These are phyloP conservation scores for Mormyrops boulengeri DNA, from an alignment of 2,797 vertebrate species.

Conservation along the genomic window DNA sequence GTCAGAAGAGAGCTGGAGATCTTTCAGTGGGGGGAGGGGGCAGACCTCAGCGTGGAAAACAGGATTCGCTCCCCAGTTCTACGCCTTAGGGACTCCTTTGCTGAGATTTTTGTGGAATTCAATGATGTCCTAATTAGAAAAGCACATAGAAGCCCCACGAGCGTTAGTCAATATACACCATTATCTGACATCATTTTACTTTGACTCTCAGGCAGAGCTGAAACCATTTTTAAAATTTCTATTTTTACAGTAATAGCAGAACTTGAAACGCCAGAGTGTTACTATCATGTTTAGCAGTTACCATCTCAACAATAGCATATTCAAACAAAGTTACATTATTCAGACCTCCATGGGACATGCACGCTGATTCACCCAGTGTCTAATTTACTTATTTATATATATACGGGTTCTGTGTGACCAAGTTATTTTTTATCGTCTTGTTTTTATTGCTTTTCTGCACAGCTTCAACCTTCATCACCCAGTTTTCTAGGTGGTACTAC, in stretches of 20 bases:
- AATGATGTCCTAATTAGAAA: slow-evolving; percentile 8
- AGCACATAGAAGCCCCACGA: not conserved
- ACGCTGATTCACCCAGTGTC: not conserved
- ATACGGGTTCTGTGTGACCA: not conserved
- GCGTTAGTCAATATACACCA: not conserved
- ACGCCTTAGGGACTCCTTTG: not conserved
- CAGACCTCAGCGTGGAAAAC: not conserved
- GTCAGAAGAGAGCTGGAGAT: not conserved
- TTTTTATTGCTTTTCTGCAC: not conserved
- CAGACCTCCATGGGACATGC: not conserved
- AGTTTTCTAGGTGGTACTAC: not conserved
- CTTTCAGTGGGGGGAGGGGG: not conserved
- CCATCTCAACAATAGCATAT: not conserved
- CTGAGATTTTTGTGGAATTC: slow-evolving; percentile 5
- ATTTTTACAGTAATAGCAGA: not conserved
- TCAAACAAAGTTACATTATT: not conserved
- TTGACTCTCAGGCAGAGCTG: not conserved
- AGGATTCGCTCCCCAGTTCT: not conserved
- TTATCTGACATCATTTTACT: not conserved
- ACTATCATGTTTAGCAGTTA: not conserved
- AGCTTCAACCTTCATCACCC: not conserved
- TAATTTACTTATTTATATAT: not conserved
- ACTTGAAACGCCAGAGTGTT: not conserved
- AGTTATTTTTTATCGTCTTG: not conserved
- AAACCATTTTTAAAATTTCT: not conserved